Percentiles rank a stretch among this genome's conserved stretches.
phyloP scores from a whole-genome alignment of 2,797 vertebrate species.

The Gymnothorax reevesii region DNA sequence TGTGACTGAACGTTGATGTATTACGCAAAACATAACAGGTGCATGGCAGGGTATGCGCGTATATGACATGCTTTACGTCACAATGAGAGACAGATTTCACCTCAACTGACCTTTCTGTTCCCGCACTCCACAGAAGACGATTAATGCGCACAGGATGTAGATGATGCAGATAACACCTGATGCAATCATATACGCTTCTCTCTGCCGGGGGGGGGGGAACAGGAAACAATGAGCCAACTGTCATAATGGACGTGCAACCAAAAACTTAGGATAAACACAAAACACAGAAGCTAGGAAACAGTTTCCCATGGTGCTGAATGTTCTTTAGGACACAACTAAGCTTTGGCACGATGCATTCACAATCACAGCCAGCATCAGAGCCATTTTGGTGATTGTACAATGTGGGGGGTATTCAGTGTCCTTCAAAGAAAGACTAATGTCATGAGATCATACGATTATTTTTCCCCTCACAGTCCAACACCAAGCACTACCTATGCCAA shows the following conservation, averaged over 20 bases:
- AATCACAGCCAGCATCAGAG: background rate
- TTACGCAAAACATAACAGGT: background rate
- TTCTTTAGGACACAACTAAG: background rate
- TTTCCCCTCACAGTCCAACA: constrained; percentile 26
- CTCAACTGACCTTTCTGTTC: constrained; percentile 79
- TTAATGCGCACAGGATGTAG: constrained; percentile 81
- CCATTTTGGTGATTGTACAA: background rate
- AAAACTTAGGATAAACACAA: background rate
- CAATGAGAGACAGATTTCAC: background rate
- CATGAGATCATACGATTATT: background rate
- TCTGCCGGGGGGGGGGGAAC: constrained; percentile 64
- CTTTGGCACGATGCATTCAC: background rate
- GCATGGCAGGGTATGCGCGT: background rate
- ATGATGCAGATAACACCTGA: constrained; percentile 84
- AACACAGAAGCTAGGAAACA: background rate
- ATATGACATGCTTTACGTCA: background rate
- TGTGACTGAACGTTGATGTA: background rate
- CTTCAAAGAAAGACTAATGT: background rate
- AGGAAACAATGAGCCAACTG: background rate
- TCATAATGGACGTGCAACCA: background rate
- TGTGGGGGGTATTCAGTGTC: background rate
- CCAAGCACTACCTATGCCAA: background rate
- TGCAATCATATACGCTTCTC: constrained; percentile 83
- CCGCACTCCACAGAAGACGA: constrained; percentile 81
- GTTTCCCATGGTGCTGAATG: background rate